Percentiles rank a stretch among this genome's conserved stretches.
Evolutionary conservation across 2,113 vertebrate species (phyloP).

Genomic region (Phoxinus phoxinus): DNA sequence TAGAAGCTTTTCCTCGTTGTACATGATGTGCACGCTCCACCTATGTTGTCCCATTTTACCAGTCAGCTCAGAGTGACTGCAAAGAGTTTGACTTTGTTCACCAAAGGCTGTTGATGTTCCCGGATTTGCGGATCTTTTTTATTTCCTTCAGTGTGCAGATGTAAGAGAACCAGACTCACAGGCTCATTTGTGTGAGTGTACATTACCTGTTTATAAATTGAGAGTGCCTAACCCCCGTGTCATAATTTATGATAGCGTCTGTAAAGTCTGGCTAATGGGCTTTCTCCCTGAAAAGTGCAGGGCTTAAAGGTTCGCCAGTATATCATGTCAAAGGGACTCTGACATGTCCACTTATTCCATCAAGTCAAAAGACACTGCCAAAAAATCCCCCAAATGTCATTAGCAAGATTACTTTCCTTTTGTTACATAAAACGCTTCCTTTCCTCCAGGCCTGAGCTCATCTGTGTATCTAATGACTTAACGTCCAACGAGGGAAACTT

Average conservation of each 20-base stretch:
- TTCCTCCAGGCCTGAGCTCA: constrained; percentile 24
- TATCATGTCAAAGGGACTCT: constrained; percentile 60
- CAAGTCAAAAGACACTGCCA: constrained; percentile 47
- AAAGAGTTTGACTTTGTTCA: constrained; percentile 7
- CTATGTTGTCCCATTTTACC: not conserved
- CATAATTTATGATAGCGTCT: constrained; percentile 62
- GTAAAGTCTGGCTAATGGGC: constrained; percentile 65
- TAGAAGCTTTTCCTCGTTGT: too few species aligned
- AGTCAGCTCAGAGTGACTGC: not conserved
- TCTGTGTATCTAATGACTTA: constrained; percentile 26
- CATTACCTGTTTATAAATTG: constrained; percentile 65
- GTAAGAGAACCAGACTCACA: not conserved
- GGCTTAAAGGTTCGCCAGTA: constrained; percentile 55
- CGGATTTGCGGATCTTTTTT: constrained; percentile 6
- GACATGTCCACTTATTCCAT: constrained; percentile 57
- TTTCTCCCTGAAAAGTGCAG: constrained; percentile 56
- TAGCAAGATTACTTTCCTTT: constrained; percentile 59
- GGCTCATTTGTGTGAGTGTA: constrained; percentile 68
- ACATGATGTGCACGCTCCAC: too few species aligned
- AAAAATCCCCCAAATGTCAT: constrained; percentile 60
- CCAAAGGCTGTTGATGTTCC: not conserved
- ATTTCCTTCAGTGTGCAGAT: not conserved
- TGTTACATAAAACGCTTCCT: constrained; percentile 39
- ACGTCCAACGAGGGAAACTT: not conserved
- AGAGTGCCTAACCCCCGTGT: constrained; percentile 60